phyloP scores from a whole-genome alignment of 2,888 invertebrate genomes.

The Lomographa bimaculata region DNA sequence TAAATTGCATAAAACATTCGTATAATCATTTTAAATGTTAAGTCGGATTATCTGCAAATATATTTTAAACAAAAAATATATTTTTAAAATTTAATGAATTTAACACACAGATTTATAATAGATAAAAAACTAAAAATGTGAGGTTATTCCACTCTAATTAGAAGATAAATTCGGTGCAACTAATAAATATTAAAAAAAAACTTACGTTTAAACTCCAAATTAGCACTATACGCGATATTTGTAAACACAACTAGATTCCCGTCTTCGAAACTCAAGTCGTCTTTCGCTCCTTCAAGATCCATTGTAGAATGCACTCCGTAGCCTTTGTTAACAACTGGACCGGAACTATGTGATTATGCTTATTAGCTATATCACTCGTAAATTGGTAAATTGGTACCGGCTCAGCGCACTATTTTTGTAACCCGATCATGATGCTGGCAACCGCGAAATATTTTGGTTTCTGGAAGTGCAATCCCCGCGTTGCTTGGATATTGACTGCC shows the following conservation, averaged over 20 bases:
- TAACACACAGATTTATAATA: no score
- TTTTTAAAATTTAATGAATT: no score
- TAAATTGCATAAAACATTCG: no score
- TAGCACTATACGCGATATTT: conserved; percentile 26
- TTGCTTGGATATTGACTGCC: conserved; percentile 1
- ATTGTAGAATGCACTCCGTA: conserved; percentile 41
- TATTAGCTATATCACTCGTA: conserved; percentile 40
- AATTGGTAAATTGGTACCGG: conserved; percentile 55
- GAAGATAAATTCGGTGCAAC: no score
- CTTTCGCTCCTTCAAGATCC: conserved; percentile 63
- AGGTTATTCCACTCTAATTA: no score
- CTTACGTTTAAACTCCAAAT: conserved; percentile 9
- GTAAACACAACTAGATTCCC: conserved; percentile 59
- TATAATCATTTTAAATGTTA: no score
- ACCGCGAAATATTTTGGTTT: neutral
- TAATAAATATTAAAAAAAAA: conserved; percentile 2
- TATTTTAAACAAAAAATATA: no score
- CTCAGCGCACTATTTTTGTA: conserved; percentile 23
- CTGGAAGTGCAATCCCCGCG: neutral
- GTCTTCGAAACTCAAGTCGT: conserved; percentile 62
- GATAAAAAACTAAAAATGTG: no score
- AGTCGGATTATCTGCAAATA: no score
- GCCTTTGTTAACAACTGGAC: conserved; percentile 27
- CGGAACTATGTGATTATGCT: conserved; percentile 43
- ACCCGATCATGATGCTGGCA: conserved; percentile 4